Conservation (phyloP, 2,113 vertebrate genomes). For the Eupsittula cactorum region DNA sequence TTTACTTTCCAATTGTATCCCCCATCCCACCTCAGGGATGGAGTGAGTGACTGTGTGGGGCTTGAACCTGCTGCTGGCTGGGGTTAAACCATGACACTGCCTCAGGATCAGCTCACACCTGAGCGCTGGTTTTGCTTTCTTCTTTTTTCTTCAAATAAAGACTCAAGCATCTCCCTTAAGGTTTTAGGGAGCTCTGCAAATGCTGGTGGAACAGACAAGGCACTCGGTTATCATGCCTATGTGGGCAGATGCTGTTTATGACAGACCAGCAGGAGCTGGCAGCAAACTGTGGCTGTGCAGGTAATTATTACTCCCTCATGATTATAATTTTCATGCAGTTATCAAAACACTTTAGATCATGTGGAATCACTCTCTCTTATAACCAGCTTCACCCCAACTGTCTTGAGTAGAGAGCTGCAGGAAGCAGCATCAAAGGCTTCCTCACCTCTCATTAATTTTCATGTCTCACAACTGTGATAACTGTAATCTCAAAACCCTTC, state of each 20-base stretch:
- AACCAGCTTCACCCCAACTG: neutral
- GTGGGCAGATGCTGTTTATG: neutral
- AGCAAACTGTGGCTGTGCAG: neutral
- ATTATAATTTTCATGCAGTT: neutral
- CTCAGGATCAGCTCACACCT: neutral
- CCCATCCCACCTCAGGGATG: neutral
- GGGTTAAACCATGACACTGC: neutral
- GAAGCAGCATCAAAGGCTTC: conserved; percentile 44
- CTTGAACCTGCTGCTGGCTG: neutral
- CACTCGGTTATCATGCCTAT: neutral
- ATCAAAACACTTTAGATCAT: conserved; percentile 41
- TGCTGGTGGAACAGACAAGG: neutral
- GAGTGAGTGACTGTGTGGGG: neutral
- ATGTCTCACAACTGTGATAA: neutral
- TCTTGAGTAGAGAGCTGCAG: neutral
- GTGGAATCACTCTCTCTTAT: neutral
- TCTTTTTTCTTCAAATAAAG: neutral
- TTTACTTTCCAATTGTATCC: neutral
- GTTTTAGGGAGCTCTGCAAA: neutral
- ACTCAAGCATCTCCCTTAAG: neutral
- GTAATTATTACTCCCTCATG: neutral
- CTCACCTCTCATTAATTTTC: conserved; percentile 20
- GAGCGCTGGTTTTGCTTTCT: neutral
- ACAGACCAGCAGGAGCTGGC: neutral
- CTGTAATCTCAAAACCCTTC: neutral